phyloP scores from a whole-genome alignment of 92 coral and sea anemone species.

The Siderastrea radians region DNA sequence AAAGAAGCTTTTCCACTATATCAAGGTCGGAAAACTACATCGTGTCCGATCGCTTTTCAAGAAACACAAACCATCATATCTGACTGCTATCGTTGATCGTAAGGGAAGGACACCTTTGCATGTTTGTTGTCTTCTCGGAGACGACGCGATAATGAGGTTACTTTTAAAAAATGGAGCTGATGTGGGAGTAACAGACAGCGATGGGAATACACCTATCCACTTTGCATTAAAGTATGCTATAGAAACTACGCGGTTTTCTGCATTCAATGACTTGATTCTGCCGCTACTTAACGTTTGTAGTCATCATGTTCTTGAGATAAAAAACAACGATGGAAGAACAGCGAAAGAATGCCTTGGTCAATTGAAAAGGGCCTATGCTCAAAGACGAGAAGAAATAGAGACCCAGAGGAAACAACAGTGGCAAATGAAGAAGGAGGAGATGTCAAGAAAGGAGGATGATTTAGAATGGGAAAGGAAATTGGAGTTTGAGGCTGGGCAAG shows the following conservation, averaged over 20 bases:
- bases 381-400: constrained; percentile 35
- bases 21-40: constrained; percentile 80
- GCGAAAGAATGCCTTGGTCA: constrained; percentile 61
- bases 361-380: constrained; percentile 50
- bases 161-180: constrained; percentile 83
- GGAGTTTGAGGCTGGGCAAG: constrained; percentile 79
- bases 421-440: constrained; percentile 50
- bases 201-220: constrained; percentile 89
- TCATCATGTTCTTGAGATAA: constrained; percentile 59
- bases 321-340: constrained; percentile 74
- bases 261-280: constrained; percentile 68
- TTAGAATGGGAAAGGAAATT: constrained; percentile 91
- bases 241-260: constrained; percentile 58
- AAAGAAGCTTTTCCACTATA: constrained; percentile 82
- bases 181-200: constrained; percentile 67
- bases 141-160: constrained; percentile 77
- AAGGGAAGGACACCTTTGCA: constrained; percentile 82
- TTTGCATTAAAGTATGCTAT: constrained; percentile 83
- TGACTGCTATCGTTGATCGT: constrained; percentile 73
- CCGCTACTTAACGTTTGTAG: constrained; percentile 71
- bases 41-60: constrained; percentile 83
- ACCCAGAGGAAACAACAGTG: constrained; percentile 45
- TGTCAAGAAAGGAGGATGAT: constrained; percentile 47
- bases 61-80: constrained; percentile 56
- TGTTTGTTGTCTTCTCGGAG: constrained; percentile 89